Base-by-base conservation (phyloP, 2,888 invertebrate genomes). In the Amphimallon solstitiale region DNA sequence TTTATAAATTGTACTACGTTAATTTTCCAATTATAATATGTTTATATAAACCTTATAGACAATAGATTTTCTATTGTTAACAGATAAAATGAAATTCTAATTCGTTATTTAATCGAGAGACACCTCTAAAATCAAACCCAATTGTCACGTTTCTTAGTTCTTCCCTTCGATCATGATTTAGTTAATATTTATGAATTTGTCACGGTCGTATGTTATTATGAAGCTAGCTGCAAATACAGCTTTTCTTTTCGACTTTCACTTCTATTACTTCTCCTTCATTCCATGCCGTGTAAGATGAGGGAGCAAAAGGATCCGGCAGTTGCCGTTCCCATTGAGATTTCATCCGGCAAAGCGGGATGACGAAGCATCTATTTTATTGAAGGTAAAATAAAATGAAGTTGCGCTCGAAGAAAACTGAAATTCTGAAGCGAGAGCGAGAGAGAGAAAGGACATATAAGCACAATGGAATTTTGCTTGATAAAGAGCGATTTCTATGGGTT, bases 381-480 rank as follows among this genome's bases (percentile, higher is more conserved):
- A 63, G 65, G 52, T 68, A 65, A 63, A 67, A 69, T 66, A 69
- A 65, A 68, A 69, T 68, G 69, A 69, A 69, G 69, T 65, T 56
- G 45, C 56, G 45, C 66, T 63, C 60, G 52, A 45, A 63, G 66
- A 63, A 63, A 66, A 60, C 62, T 59, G 48, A 59, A 66, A 60
- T 46, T 60, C 63, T 54, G 62, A 15, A 15, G 12, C 12, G 37
- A 12, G 43, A 3, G 21, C n/a, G 46, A 2, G 29, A 45, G 12
- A 48, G 35, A 51, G 15, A 46, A 38, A 64, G 51, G 62, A 66
- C 66, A 63, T 63, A 68, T 59, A 66, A 62, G 65, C 64, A 68
- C 69, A 69, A 68, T 67, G 67, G 69, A 67, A 68, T 69, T 67
- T 69, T 63, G 65, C 54, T 68, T 67, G 67, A 68, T 69, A 69